These are phyloP conservation scores for Mugil cephalus DNA, from an alignment of 2,113 vertebrate species.

Conservation along the genomic window DNA sequence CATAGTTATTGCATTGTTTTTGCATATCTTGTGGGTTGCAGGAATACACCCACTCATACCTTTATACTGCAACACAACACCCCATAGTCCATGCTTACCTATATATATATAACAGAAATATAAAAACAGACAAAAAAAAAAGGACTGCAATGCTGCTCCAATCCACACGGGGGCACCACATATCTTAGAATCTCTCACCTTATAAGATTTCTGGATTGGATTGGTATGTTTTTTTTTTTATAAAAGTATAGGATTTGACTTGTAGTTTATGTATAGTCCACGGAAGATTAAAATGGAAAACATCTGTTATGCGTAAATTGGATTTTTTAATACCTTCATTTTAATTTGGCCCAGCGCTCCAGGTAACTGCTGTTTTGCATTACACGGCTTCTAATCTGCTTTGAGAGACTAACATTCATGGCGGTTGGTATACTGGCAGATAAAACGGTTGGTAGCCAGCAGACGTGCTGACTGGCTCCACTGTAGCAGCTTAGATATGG, in stretches of 20 bases:
- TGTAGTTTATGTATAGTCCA: neutral
- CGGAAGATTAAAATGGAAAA: too few species aligned
- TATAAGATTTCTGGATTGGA: neutral
- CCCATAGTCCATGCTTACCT: conserved; percentile 44
- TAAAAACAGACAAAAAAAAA: conserved; percentile 11
- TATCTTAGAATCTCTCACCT: conserved; percentile 35
- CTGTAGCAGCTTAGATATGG: conserved; percentile 6
- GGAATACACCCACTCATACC: conserved; percentile 70
- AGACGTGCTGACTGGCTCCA: conserved; percentile 1
- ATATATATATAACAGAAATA: neutral
- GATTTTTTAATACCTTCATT: neutral
- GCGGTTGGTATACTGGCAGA: conserved; percentile 6
- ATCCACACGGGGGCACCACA: conserved; percentile 56
- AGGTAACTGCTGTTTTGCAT: conserved; percentile 1
- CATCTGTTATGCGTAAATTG: neutral
- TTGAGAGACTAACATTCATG: conserved; percentile 11
- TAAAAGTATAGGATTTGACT: neutral
- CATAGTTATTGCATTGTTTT: conserved; percentile 99
- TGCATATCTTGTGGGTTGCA: conserved; percentile 99
- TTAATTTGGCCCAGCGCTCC: neutral
- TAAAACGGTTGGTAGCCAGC: conserved; percentile 3
- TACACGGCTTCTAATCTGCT: conserved; percentile 8
- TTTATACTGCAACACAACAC: conserved; percentile 60
- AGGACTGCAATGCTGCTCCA: conserved; percentile 43
- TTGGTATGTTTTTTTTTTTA: too few species aligned